A percentile compares a stretch with the other conserved stretches of the same genome.
phyloP scores from a whole-genome alignment of 2,113 vertebrate species.

The Condylura cristata region DNA sequence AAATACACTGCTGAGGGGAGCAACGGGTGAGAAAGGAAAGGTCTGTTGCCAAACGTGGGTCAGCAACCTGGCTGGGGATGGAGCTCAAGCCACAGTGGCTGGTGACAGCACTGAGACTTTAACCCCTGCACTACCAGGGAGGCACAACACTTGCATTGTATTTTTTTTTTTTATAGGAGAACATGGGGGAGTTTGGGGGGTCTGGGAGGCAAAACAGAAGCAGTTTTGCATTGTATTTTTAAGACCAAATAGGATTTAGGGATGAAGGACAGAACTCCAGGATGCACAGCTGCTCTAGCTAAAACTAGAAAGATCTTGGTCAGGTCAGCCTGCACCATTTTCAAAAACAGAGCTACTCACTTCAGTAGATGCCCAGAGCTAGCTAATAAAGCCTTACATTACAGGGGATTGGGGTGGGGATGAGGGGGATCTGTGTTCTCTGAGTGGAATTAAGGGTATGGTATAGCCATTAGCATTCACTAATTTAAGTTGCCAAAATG shows the following conservation, averaged over 20 bases:
- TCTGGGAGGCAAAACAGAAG: no score
- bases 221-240: no score
- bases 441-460: not conserved
- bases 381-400: not conserved
- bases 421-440: not conserved
- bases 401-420: no score
- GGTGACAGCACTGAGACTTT: no score
- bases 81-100: no score
- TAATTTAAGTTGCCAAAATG: not conserved
- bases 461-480: not conserved
- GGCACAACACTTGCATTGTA: not conserved
- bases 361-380: not conserved
- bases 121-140: no score
- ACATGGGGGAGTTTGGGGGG: no score
- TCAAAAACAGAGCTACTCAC: not conserved
- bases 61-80: no score
- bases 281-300: not conserved
- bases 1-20: no score
- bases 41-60: no score
- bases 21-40: no score
- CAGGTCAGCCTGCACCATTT: not conserved
- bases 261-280: not conserved
- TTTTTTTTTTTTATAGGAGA: no score
- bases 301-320: not conserved
- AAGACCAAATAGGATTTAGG: not conserved